Base-by-base conservation (phyloP, 2,797 vertebrate genomes). In the Orestias chungarensis region DNA sequence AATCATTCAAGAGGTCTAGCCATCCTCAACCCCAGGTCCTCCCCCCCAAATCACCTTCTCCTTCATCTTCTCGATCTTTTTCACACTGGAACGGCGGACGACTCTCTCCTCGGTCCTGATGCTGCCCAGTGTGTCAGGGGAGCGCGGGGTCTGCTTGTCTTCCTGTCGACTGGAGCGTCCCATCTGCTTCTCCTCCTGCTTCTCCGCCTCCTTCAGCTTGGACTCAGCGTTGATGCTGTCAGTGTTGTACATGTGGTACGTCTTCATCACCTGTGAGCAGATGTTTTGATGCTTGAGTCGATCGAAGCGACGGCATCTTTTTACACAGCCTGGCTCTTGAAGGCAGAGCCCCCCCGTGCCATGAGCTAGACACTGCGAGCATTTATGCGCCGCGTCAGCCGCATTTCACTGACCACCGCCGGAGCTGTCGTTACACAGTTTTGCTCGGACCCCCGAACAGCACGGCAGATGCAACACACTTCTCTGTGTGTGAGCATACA, bases 1-100 rank as follows among this genome's bases (percentile, higher is more conserved):
- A 89, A 90, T 90, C 69, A 87, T 85, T 89, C 42, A 90, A 77
- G 70, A 83, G 54, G 82, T 66, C 73, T 69, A 70, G 70, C 47
- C 57, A 10, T 11, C 14, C 33, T 55, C 54, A 46, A 25, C 38
- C 57, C 27, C 43, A 40, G n/a, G 9, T 0, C 42, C 12, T 42
- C 44, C 23, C 25, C 1, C 27, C 72, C 23, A 33, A 1, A 46
- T 42, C 79, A 99, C 98, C 97, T 99, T 99, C 91, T 99, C 98
- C 88, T 99, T 99, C 97, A 99, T 99, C 86, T 99, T 99, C 90
- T 99, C 98, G 0, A 99, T 99, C 88, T 99, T 99, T 54, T 98
- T 97, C 61, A 99, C 98, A 0, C 97, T 99, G 93, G 97, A 99
- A 52, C 98, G 95, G 0, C 98, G 94, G 49, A 98, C 96, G 0